Evolutionary conservation across 2,113 vertebrate species (phyloP), one percentile per base, ranked within the genome.

Genomic region (Hypanus sabinus): DNA sequence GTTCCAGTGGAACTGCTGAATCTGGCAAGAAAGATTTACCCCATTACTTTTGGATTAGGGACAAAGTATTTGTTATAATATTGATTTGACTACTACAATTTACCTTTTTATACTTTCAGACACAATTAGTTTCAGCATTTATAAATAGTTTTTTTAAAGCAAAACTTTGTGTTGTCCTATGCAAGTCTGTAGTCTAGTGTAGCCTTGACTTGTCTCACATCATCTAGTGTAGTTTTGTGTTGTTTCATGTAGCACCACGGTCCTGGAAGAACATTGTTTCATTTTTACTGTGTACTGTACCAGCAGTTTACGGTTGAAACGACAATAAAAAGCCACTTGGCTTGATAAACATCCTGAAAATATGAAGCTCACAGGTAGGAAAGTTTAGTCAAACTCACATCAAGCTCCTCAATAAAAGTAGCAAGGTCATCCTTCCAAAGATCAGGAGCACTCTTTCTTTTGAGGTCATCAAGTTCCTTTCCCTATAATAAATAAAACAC

Each of bases 391-490:
- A 95, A 83, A 97, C 98, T 96, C 97, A 99, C 99, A 94, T 99
- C 98, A 95, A 99, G 97, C 95, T 99, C 98, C 95, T 99, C 98
- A 27, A 99, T 95, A 96, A 99, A 99, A 90, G 98, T 97, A 0
- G 98, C 97, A 96, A 99, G 96, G 96, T 99, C 99, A 95, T 98
- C 98, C 96, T 98, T 99, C 99, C 99, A 99, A 94, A 99, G 98
- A 95, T 99, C 98, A 20, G 98, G 97, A 75, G 98, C 18, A 87
- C 95, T 96, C 95, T 99, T 99, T 95, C 95, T 97, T 95, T 98
- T 97, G 75, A 99, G 96, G 91, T 98, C 97, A 91, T 96, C 97
- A 27, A 99, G 97, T 93, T 99, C 99, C 95, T 95, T 96, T 94
- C 96, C 98, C 99, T 99, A 95, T 60, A 96, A 96, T 62, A 95